A percentile compares a stretch with the other conserved stretches of the same genome.
Evolutionary conservation across 1,140 invertebrate species (phyloP).

Genomic region (Rhopalosiphum maidis): DNA sequence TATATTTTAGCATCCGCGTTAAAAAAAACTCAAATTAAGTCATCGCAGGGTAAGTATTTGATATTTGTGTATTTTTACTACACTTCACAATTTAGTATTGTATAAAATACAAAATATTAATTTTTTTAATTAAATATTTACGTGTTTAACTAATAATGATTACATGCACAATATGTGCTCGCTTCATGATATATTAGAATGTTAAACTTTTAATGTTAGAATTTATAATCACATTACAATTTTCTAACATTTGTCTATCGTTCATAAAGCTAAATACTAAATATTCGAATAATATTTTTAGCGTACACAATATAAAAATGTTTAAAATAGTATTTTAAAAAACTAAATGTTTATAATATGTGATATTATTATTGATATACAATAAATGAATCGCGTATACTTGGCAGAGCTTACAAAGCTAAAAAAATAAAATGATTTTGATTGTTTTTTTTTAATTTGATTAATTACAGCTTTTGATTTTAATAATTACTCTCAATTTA

Average conservation of each 20-base stretch:
- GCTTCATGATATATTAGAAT: neutral
- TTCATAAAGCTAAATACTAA: neutral
- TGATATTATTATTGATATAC: conserved; percentile 9
- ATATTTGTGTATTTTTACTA: neutral
- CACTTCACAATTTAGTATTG: neutral
- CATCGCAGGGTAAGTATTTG: neutral
- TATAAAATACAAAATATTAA: neutral
- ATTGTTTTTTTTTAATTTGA: conserved; percentile 16
- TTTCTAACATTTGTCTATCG: neutral
- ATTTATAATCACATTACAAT: neutral
- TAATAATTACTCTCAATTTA: neutral
- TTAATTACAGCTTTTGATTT: conserved; percentile 31
- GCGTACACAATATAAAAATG: neutral
- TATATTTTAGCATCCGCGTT: too few relatives aligned
- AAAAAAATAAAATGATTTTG: neutral
- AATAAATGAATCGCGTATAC: neutral
- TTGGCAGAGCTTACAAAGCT: neutral
- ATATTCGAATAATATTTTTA: conserved; percentile 18
- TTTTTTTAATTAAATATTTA: neutral
- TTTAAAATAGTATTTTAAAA: conserved; percentile 2
- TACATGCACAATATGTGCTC: neutral
- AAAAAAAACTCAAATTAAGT: too few relatives aligned
- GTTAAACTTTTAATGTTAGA: neutral
- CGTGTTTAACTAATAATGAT: neutral
- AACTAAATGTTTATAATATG: neutral